These are phyloP conservation scores for Tapirus indicus DNA, from an alignment of 2,797 vertebrate genomes.

Conservation along the genomic window DNA sequence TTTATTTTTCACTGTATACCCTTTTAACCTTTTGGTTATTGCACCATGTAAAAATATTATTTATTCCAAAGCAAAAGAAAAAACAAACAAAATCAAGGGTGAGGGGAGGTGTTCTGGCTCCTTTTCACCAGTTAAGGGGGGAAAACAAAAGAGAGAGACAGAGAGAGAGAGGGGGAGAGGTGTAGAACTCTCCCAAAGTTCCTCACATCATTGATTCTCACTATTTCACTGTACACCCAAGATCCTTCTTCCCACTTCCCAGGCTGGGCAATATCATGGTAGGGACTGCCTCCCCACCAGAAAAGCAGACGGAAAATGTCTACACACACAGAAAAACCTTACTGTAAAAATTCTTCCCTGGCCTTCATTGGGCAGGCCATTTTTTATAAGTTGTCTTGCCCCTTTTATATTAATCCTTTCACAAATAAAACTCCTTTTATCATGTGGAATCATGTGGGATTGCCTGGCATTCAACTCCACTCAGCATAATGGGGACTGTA, in stretches of 20 bases:
- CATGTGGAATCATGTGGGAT: background rate
- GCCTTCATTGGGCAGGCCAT: background rate
- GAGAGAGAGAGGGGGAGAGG: background rate
- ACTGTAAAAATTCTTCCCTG: background rate
- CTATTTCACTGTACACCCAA: background rate
- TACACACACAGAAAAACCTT: background rate
- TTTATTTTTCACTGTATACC: background rate
- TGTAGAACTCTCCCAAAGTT: background rate
- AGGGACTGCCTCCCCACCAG: background rate
- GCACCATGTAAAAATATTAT: background rate
- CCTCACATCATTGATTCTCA: background rate
- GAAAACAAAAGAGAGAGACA: background rate
- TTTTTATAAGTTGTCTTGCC: background rate
- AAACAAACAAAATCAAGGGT: background rate
- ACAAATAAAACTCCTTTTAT: background rate
- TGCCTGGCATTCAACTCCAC: background rate
- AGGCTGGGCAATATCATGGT: background rate
- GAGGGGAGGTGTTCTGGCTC: background rate
- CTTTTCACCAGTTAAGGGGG: background rate
- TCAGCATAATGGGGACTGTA: background rate
- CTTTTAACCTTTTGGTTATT: background rate
- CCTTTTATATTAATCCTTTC: slow-evolving; percentile 9
- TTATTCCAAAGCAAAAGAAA: slow-evolving; percentile 19
- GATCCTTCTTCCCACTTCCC: background rate
- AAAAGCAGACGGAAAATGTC: slow-evolving; percentile 5